phyloP scores from a whole-genome alignment of 2,888 invertebrate genomes.

The Andrena bucephala region DNA sequence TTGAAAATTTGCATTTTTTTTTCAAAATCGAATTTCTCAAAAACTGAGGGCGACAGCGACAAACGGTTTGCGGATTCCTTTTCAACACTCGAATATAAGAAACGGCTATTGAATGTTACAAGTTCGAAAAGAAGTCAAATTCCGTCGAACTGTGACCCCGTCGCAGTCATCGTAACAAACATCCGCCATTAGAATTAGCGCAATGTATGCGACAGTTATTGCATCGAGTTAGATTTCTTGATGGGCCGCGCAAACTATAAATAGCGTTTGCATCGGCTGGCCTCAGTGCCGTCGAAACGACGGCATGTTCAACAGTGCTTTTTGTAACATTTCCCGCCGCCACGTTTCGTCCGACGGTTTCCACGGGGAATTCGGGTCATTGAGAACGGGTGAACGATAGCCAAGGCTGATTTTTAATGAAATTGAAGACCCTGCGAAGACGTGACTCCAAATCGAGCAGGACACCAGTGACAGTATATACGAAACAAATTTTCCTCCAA shows the following conservation, averaged over 20 bases:
- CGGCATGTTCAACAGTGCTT: constrained; percentile 42
- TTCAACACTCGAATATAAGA: too few species aligned
- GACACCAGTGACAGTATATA: too few species aligned
- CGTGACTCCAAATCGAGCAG: too few species aligned
- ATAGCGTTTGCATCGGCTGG: constrained; percentile 35
- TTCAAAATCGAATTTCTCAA: too few species aligned
- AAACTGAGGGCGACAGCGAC: too few species aligned
- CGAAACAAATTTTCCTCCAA: too few species aligned
- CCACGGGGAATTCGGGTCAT: not conserved
- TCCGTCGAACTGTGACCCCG: too few species aligned
- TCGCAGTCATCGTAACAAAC: not conserved
- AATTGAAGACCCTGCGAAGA: not conserved
- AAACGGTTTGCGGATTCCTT: too few species aligned
- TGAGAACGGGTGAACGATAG: not conserved
- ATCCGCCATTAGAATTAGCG: constrained; percentile 6
- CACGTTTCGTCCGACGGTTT: not conserved
- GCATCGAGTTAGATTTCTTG: constrained; percentile 57
- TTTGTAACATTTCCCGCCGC: constrained; percentile 23
- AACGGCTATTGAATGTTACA: too few species aligned
- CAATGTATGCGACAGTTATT: constrained; percentile 37
- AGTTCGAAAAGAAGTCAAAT: too few species aligned
- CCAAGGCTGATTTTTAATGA: not conserved
- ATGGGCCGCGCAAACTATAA: constrained; percentile 53
- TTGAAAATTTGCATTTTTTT: too few species aligned
- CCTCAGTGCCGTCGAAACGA: constrained; percentile 40